These are phyloP conservation scores for Hypocryptadius cinnamomeus DNA, from an alignment of 2,113 vertebrate species.

Conservation along the genomic window DNA sequence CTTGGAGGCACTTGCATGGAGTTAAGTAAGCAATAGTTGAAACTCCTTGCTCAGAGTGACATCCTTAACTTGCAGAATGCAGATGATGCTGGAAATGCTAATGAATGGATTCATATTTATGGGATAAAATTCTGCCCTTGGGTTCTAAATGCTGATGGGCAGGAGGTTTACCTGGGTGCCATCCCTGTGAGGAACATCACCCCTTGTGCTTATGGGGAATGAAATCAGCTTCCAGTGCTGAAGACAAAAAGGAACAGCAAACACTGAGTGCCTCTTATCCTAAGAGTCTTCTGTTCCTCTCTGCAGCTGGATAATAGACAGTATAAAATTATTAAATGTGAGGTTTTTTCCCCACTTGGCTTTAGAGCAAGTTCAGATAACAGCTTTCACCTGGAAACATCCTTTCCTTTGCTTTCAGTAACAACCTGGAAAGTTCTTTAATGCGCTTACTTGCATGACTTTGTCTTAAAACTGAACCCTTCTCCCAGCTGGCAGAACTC, in stretches of 20 bases:
- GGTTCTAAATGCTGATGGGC: neutral
- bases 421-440: neutral
- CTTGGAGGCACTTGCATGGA: neutral
- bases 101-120: neutral
- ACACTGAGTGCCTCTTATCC: neutral
- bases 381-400: neutral
- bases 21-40: neutral
- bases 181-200: neutral
- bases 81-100: neutral
- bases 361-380: neutral
- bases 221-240: neutral
- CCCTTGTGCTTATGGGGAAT: fast-evolving
- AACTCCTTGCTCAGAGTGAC: neutral
- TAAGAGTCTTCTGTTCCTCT: neutral
- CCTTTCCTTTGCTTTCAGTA: neutral
- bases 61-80: neutral
- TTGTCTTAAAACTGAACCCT: neutral
- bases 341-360: neutral
- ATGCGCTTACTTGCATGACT: neutral
- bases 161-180: neutral
- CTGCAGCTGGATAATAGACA: neutral
- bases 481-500: neutral
- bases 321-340: neutral
- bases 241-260: neutral
- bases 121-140: neutral